These are phyloP conservation scores for Chalcosyrphus nemorum DNA, from an alignment of 2,888 invertebrate species.

Conservation along the genomic window DNA sequence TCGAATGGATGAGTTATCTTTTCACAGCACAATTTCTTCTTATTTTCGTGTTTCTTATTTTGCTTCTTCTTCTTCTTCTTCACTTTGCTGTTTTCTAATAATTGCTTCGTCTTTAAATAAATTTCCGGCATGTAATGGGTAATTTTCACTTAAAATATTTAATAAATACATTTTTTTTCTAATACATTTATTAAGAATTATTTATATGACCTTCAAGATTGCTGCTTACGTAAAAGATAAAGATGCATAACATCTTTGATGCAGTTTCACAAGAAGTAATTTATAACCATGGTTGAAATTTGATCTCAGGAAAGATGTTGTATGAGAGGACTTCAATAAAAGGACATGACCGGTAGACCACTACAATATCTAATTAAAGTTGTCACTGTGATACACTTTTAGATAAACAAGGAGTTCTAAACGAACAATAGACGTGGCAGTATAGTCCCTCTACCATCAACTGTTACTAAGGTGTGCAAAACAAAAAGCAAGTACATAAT, in stretches of 20 bases:
- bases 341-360: background rate
- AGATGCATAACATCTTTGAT: background rate
- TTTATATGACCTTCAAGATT: background rate
- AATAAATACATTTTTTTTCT: background rate
- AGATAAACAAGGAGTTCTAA: background rate
- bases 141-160: conserved; percentile 16
- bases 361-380: background rate
- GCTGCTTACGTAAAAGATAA: background rate
- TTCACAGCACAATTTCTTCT: conserved; percentile 20
- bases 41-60: too few species aligned
- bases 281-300: background rate
- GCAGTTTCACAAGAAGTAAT: background rate
- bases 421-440: background rate
- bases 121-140: conserved; percentile 42
- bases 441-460: background rate
- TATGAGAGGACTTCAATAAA: background rate
- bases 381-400: background rate
- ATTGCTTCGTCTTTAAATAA: conserved; percentile 39
- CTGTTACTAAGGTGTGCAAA: background rate
- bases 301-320: background rate
- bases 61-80: too few species aligned
- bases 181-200: background rate
- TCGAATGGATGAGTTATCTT: conserved; percentile 49
- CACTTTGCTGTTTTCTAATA: conserved; percentile 3
- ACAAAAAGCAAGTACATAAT: background rate